Conservation (phyloP, 2,797 vertebrate genomes). For the Eremophila alpestris region DNA sequence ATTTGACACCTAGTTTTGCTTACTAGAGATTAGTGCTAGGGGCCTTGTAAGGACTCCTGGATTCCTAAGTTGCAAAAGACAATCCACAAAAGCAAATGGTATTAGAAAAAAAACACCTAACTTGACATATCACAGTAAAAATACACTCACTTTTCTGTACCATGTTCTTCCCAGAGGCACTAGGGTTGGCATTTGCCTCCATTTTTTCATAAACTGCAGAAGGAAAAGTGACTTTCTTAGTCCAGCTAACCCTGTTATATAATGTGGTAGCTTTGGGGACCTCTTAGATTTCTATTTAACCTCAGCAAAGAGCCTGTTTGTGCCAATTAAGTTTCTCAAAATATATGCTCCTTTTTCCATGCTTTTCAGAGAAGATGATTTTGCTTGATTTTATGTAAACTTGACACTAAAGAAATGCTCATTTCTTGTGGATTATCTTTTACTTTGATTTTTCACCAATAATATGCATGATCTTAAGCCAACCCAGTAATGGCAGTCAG, state of each 20-base stretch:
- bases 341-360: background rate
- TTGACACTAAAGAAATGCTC: background rate
- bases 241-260: background rate
- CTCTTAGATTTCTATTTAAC: background rate
- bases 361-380: background rate
- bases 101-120: background rate
- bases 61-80: background rate
- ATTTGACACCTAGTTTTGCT: background rate
- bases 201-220: background rate
- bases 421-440: background rate
- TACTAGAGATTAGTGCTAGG: background rate
- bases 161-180: background rate
- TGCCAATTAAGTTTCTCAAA: background rate
- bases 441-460: background rate
- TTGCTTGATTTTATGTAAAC: background rate
- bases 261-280: background rate
- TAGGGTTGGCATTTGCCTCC: background rate
- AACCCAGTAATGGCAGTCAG: background rate
- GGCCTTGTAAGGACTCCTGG: too few relatives aligned
- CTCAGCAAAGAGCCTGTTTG: background rate
- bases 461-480: background rate
- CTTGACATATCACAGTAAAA: background rate
- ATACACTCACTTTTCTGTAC: background rate
- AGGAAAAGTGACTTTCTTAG: background rate
- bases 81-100: background rate